phyloP scores from a whole-genome alignment of 2,797 vertebrate genomes.

The Tapirus indicus region DNA sequence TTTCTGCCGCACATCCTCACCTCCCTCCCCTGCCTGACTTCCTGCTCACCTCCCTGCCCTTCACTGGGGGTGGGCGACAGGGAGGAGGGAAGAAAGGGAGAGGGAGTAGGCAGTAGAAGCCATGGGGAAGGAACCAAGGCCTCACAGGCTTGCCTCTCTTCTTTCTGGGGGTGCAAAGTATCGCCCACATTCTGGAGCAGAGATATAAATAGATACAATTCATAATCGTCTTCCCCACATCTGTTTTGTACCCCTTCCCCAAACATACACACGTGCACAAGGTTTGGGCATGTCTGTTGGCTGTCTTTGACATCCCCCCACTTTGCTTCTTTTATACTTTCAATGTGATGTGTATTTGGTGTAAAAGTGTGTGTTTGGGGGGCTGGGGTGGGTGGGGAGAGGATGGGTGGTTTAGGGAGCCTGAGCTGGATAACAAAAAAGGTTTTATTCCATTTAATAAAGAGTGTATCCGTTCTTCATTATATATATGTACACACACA shows the following conservation, averaged over 20 bases:
- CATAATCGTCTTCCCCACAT: not conserved
- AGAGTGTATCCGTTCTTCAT: not conserved
- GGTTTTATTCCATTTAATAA: not conserved
- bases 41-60: not conserved
- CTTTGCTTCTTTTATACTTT: not conserved
- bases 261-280: not conserved
- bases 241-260: not conserved
- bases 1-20: not conserved
- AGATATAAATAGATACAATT: not conserved
- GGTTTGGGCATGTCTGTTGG: not conserved
- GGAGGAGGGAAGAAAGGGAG: not conserved
- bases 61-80: too few relatives aligned
- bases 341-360: not conserved
- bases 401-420: not conserved
- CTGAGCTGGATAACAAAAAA: not conserved
- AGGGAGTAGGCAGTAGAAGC: not conserved
- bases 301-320: not conserved
- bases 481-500: not conserved
- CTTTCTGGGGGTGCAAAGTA: not conserved
- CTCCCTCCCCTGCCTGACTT: too few relatives aligned
- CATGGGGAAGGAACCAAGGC: not conserved
- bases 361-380: not conserved
- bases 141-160: not conserved
- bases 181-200: not conserved
- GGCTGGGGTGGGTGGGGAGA: not conserved